Percentiles rank a stretch among this genome's conserved stretches.
Evolutionary conservation across 2,113 vertebrate species (phyloP).

Genomic region (Gnathonemus echidnorhynchus): DNA sequence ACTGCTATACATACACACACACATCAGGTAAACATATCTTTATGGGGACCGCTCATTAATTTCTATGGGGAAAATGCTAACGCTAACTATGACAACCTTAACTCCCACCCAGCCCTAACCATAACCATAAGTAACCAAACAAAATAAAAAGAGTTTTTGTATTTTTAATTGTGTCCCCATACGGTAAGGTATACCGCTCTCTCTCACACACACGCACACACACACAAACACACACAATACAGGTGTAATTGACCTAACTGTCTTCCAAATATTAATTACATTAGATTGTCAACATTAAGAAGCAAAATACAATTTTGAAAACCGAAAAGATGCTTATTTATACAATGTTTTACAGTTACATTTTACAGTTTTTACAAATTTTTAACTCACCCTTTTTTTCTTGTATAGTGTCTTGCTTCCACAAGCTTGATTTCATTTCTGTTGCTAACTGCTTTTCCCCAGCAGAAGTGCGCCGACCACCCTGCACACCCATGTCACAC

Average conservation of each 20-base stretch:
- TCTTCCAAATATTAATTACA: background rate
- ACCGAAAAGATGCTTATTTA: background rate
- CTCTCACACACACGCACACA: too few species aligned
- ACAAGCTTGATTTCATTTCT: background rate
- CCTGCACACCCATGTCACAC: background rate
- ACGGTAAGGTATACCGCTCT: too few species aligned
- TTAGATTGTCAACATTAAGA: background rate
- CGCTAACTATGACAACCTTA: too few species aligned
- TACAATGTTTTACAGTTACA: background rate
- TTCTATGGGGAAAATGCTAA: too few species aligned
- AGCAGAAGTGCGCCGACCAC: background rate
- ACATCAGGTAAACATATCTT: background rate
- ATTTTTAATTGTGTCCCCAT: too few species aligned
- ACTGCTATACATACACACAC: background rate
- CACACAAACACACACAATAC: too few species aligned
- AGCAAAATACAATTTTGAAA: background rate
- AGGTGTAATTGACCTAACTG: background rate
- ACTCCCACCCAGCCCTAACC: too few species aligned
- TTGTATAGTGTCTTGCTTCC: background rate
- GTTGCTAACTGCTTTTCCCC: background rate
- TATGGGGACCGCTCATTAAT: too few species aligned
- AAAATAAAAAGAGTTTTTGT: too few species aligned
- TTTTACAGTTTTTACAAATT: background rate
- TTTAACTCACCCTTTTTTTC: background rate
- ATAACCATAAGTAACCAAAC: too few species aligned